A percentile compares a stretch with the other conserved stretches of the same genome.
Evolutionary conservation across 2,113 vertebrate species (phyloP).

Genomic region (Brachyhypopomus gauderio): DNA sequence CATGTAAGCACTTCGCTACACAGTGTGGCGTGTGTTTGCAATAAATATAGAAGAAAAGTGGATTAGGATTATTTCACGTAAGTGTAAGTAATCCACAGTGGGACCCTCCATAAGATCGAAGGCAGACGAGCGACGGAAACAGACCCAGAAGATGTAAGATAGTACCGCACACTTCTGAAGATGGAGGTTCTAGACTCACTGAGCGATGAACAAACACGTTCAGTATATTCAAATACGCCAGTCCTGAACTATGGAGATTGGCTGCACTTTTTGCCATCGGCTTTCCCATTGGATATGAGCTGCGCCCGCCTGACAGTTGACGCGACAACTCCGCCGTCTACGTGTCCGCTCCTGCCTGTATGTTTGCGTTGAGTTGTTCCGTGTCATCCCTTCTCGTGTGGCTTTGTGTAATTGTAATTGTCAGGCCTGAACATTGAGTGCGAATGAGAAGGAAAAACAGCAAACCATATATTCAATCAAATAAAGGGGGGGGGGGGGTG

Average conservation of each 20-base stretch:
- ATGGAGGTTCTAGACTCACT: neutral
- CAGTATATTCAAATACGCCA: neutral
- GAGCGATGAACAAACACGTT: neutral
- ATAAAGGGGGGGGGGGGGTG: constrained; percentile 30
- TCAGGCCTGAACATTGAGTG: constrained; percentile 44
- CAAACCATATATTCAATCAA: constrained; percentile 51
- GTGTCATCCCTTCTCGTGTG: constrained; percentile 44
- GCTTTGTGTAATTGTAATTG: constrained; percentile 52
- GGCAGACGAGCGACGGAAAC: no score
- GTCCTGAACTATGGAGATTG: neutral
- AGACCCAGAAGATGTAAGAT: no score
- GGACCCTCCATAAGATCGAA: neutral
- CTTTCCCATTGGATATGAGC: constrained; percentile 9
- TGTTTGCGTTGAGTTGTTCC: constrained; percentile 27
- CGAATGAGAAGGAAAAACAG: constrained; percentile 40
- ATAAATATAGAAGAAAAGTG: neutral
- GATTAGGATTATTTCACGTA: neutral
- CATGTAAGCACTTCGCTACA: neutral
- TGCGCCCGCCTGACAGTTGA: constrained; percentile 27
- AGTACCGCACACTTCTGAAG: no score
- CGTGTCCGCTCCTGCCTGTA: constrained; percentile 34
- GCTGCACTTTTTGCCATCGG: constrained; percentile 22
- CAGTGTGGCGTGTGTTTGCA: neutral
- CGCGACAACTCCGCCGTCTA: constrained; percentile 24
- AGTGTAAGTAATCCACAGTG: neutral